Conservation (phyloP, 2,113 vertebrate species). For the Pomatostomus ruficeps region DNA sequence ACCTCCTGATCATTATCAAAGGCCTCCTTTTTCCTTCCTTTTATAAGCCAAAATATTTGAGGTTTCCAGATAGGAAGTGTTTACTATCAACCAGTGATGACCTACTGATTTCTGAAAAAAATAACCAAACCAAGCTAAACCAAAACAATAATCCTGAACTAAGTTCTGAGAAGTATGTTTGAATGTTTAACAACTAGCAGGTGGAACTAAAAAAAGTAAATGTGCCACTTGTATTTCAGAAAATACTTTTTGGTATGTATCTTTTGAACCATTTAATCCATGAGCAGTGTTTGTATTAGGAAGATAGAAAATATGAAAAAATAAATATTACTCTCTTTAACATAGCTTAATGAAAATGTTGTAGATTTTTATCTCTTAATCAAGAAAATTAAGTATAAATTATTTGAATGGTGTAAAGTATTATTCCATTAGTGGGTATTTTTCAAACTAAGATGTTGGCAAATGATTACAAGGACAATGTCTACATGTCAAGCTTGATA, state of each 20-base stretch:
- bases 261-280: neutral
- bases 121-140: neutral
- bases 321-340: neutral
- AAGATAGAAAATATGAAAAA: neutral
- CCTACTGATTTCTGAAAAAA: neutral
- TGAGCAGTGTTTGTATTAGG: neutral
- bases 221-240: neutral
- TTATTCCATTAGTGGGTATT: neutral
- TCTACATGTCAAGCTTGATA: neutral
- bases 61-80: neutral
- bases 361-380: neutral
- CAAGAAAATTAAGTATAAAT: neutral
- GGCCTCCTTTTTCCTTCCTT: accelerated
- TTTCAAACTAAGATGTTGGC: neutral
- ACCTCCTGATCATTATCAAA: neutral
- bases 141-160: neutral
- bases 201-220: neutral
- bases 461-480: neutral
- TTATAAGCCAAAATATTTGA: neutral
- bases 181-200: neutral
- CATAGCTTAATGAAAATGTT: neutral
- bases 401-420: neutral
- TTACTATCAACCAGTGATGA: neutral
- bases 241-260: neutral
- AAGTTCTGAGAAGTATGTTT: neutral